Evolutionary conservation across 1,140 invertebrate genomes (phyloP).

Genomic region (Pseudomyrmex gracilis): DNA sequence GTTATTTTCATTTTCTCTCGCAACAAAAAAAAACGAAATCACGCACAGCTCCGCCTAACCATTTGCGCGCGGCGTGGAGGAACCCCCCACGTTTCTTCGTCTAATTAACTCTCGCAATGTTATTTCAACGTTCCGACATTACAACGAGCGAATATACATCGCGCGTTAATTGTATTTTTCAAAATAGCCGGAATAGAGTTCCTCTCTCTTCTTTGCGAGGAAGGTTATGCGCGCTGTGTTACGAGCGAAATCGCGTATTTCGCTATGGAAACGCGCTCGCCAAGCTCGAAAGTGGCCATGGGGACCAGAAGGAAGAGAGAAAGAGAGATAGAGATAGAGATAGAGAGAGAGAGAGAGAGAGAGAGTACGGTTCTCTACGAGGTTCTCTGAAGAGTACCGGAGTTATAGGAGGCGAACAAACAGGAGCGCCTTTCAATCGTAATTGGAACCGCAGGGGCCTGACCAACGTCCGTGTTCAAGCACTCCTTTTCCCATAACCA

Average conservation of each 20-base stretch:
- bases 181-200: slow-evolving; percentile 21
- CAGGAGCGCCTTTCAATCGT: slow-evolving; percentile 75
- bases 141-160: not conserved
- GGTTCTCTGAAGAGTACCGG: slow-evolving; percentile 72
- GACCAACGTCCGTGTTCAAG: slow-evolving; percentile 82
- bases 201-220: not conserved
- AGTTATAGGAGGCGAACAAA: slow-evolving; percentile 74
- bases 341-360: no score
- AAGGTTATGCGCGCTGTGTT: slow-evolving; percentile 12
- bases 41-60: no score
- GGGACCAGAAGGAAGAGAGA: slow-evolving; percentile 56
- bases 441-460: slow-evolving; percentile 80
- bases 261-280: slow-evolving; percentile 71
- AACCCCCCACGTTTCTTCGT: no score
- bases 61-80: no score
- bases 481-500: slow-evolving; percentile 79
- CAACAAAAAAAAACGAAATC: no score
- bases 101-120: not conserved
- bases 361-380: slow-evolving; percentile 64
- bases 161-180: slow-evolving; percentile 41
- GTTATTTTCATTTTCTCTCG: no score
- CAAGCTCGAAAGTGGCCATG: slow-evolving; percentile 70
- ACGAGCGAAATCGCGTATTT: slow-evolving; percentile 55
- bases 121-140: not conserved
- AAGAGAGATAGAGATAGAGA: no score